phyloP scores from a whole-genome alignment of 2,888 invertebrate species.

The Sussaba pulchella region DNA sequence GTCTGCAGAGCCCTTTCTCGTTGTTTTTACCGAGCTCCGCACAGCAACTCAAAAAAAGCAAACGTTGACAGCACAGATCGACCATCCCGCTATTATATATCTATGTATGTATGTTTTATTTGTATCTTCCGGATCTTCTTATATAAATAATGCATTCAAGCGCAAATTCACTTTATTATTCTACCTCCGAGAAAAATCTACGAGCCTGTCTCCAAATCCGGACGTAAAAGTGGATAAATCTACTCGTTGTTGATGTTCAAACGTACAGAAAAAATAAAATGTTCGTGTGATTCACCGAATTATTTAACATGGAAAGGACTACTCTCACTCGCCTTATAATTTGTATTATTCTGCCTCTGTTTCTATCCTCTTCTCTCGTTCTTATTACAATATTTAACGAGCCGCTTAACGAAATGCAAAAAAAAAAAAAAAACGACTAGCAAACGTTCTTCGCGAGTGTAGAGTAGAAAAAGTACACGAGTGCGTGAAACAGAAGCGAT shows the following conservation, averaged over 20 bases:
- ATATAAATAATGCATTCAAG: conserved; percentile 36
- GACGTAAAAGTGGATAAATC: background rate
- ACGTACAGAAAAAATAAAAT: background rate
- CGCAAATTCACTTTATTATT: conserved; percentile 2
- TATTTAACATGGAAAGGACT: no score
- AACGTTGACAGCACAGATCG: no score
- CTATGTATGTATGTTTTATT: no score
- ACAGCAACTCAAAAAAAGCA: background rate
- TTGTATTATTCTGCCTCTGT: no score
- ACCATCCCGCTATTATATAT: no score
- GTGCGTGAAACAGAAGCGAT: conserved; percentile 41
- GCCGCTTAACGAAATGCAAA: background rate
- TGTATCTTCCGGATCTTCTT: conserved; percentile 16
- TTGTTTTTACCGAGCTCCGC: background rate
- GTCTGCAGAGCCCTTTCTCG: background rate
- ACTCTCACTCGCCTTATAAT: no score
- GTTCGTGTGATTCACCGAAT: background rate
- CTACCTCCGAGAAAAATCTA: background rate
- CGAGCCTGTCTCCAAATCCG: background rate
- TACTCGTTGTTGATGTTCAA: background rate
- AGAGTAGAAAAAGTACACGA: no score
- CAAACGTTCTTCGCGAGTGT: no score
- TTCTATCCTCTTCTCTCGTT: no score
- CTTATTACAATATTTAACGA: background rate
- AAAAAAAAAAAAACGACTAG: background rate